phyloP scores from a whole-genome alignment of 2,888 invertebrate species.

The Leucoma salicis region DNA sequence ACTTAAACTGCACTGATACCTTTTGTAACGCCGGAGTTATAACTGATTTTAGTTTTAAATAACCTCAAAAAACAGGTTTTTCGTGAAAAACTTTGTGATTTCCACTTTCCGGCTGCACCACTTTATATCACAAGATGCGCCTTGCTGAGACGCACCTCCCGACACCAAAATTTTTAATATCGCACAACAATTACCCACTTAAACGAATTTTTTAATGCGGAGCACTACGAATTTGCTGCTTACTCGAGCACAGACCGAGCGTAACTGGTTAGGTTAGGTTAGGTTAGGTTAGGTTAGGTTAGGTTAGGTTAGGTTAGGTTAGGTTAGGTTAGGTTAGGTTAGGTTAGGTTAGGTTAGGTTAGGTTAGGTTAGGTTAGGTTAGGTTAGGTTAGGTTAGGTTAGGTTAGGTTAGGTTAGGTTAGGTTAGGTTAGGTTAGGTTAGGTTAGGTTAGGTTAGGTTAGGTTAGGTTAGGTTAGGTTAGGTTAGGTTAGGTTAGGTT shows the following conservation, averaged over 20 bases:
- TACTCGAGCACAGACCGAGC: not conserved
- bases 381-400: conserved; percentile 13
- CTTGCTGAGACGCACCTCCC: not conserved
- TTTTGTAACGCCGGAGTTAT: no score
- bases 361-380: conserved; percentile 6
- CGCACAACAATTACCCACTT: no score
- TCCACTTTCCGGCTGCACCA: no score
- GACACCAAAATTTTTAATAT: not conserved
- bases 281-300: conserved; percentile 16
- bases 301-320: conserved; percentile 16
- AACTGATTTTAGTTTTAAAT: no score
- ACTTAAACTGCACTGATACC: no score
- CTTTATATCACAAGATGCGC: not conserved
- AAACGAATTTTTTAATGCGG: no score
- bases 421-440: conserved; percentile 14
- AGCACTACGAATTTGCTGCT: not conserved
- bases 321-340: no score
- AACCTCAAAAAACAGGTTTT: no score
- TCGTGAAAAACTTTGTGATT: no score
- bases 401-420: conserved; percentile 18
- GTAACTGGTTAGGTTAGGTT: conserved; percentile 17
- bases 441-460: conserved; percentile 11
- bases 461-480: conserved; percentile 7
- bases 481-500: no score
- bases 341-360: no score